phyloP scores from a whole-genome alignment of 2,113 vertebrate species.

The rabbit (Oryctolagus cuniculus) region mOryCun1.1 NC_091441.1:77674001-77674500 shows the following conservation, averaged over 20 bases:
- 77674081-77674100: background rate
- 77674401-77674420: background rate
- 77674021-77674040: background rate
- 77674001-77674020: background rate
- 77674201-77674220: background rate
- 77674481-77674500: background rate
- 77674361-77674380: background rate
- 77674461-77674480: background rate
- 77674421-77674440: background rate
- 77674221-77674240: background rate
- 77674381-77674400: background rate
- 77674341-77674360: background rate
- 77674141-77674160: background rate
- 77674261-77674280: background rate
- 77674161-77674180: background rate
- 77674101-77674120: background rate
- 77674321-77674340: background rate
- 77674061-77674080: background rate
- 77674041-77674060: background rate
- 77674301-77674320: background rate
- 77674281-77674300: background rate
- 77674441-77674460: background rate
- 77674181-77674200: background rate
- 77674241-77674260: background rate
- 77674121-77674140: background rate